phyloP scores from a whole-genome alignment of 2,113 vertebrate species.

The Ibidorhyncha struthersii region DNA sequence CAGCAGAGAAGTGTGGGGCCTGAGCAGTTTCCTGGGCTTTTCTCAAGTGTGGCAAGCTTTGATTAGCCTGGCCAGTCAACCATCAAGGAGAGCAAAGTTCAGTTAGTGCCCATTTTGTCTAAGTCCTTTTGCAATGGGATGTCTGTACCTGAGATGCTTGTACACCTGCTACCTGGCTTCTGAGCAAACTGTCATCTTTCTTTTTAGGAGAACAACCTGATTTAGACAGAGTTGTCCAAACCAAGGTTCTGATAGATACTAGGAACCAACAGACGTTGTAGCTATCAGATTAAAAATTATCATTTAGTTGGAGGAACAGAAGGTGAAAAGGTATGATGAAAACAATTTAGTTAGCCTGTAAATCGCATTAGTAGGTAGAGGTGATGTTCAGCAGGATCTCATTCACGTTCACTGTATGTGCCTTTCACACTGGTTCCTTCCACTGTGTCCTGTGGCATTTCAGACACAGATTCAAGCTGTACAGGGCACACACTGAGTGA shows the following conservation, averaged over 20 bases:
- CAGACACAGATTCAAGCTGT: not conserved
- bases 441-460: not conserved
- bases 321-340: not conserved
- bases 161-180: not conserved
- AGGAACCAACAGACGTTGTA: not conserved
- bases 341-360: not conserved
- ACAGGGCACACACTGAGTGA: not conserved
- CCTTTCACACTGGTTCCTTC: not conserved
- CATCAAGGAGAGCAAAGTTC: not conserved
- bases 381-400: not conserved
- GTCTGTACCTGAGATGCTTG: rapidly evolving
- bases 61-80: not conserved
- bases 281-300: not conserved
- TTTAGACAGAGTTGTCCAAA: not conserved
- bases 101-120: not conserved
- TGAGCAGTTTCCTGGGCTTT: not conserved
- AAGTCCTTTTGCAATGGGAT: not conserved
- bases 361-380: not conserved
- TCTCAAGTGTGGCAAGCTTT: not conserved
- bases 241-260: not conserved
- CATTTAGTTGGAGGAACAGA: not conserved
- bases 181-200: not conserved
- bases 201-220: not conserved
- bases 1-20: not conserved
- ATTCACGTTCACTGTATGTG: rapidly evolving